A percentile compares a stretch with the other conserved stretches of the same genome.
Conservation (phyloP, 2,888 invertebrate genomes). For the Seladonia tumulorum region DNA sequence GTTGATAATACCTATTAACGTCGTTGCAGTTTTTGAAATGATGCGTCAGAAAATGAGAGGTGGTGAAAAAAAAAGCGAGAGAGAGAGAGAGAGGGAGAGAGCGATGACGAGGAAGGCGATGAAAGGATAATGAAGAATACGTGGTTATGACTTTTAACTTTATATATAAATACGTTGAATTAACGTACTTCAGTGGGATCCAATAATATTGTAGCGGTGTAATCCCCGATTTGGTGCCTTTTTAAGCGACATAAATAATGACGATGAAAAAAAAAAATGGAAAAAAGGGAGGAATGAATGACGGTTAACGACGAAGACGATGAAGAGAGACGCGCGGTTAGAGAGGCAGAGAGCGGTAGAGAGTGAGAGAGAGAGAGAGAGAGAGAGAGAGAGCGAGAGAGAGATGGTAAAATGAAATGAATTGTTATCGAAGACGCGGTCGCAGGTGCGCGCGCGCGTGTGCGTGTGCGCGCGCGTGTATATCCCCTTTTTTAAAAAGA, state of each 20-base stretch:
- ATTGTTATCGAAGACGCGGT: constrained; percentile 64
- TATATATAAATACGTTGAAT: constrained; percentile 79
- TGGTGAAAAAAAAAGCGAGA: constrained; percentile 35
- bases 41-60: constrained; percentile 83
- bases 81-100: background rate
- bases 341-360: constrained; percentile 11
- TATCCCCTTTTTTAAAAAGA: constrained; percentile 40
- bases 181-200: constrained; percentile 80
- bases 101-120: constrained; percentile 26
- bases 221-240: constrained; percentile 84
- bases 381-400: background rate
- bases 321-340: background rate
- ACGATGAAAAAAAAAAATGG: constrained; percentile 67
- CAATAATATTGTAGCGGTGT: constrained; percentile 71
- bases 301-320: background rate
- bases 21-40: constrained; percentile 82
- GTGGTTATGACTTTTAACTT: constrained; percentile 79
- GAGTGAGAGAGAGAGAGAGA: constrained; percentile 10
- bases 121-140: constrained; percentile 45
- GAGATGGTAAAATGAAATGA: constrained; percentile 36
- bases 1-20: constrained; percentile 83
- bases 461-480: constrained; percentile 41
- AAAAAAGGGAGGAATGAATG: constrained; percentile 32
- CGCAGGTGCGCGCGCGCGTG: constrained; percentile 49
- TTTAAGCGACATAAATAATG: constrained; percentile 77